Conservation (phyloP, 2,113 vertebrate species). For the Synodontis membranacea region DNA sequence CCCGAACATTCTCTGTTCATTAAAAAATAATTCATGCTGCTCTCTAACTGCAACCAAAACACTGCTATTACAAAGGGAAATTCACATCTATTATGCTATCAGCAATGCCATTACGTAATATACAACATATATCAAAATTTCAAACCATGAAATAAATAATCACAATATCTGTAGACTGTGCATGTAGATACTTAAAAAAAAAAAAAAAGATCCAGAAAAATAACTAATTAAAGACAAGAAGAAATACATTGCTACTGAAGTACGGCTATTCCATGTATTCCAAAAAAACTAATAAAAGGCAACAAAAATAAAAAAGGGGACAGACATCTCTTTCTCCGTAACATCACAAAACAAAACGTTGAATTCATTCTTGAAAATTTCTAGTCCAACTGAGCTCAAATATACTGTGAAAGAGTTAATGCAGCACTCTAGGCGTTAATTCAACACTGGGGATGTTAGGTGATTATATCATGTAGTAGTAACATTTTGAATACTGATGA, state of each 20-base stretch:
- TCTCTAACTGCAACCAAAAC: conserved; percentile 48
- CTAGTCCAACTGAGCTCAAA: no score
- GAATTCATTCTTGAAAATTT: no score
- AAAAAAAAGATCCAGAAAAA: neutral
- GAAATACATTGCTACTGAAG: neutral
- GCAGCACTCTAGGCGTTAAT: no score
- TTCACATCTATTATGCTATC: conserved; percentile 14
- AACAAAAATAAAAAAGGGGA: neutral
- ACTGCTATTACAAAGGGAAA: neutral
- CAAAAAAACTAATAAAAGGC: neutral
- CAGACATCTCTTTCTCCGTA: neutral
- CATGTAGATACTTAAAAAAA: neutral
- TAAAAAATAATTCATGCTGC: conserved; percentile 53
- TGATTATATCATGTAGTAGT: neutral
- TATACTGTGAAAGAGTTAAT: no score
- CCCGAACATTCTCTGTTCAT: conserved; percentile 52
- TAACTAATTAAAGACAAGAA: neutral
- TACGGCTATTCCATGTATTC: neutral
- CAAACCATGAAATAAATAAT: neutral
- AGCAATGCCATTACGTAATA: neutral
- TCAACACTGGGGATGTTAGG: neutral
- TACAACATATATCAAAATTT: conserved; percentile 16
- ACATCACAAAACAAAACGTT: no score
- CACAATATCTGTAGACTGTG: neutral
- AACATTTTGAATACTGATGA: conserved; percentile 17